These are phyloP conservation scores for Pomatostomus ruficeps DNA, from an alignment of 2,113 vertebrate species.

Conservation along the genomic window DNA sequence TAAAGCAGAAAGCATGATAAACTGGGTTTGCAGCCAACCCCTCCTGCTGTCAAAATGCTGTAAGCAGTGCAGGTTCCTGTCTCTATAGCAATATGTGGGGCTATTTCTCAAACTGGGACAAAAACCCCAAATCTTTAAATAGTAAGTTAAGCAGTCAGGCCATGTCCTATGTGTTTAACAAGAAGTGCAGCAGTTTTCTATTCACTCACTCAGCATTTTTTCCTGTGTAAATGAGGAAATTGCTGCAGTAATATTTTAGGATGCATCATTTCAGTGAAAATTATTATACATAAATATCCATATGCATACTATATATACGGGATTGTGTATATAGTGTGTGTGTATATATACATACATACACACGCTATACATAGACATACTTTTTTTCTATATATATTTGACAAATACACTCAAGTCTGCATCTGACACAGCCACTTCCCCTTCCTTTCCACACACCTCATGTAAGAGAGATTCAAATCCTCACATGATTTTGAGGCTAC, in stretches of 20 bases:
- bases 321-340: background rate
- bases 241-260: background rate
- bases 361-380: background rate
- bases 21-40: background rate
- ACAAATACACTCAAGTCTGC: background rate
- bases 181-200: background rate
- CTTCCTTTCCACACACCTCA: background rate
- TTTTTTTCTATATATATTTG: background rate
- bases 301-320: background rate
- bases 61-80: background rate
- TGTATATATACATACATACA: accelerated
- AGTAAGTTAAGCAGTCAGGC: background rate
- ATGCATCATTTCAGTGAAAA: background rate
- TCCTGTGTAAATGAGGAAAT: background rate
- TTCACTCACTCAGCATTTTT: background rate
- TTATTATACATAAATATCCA: background rate
- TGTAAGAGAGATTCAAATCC: background rate
- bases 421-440: background rate
- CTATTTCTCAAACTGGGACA: background rate
- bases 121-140: background rate
- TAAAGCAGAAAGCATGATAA: background rate
- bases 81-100: background rate
- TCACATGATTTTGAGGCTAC: background rate
- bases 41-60: background rate
- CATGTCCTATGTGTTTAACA: background rate